phyloP scores from a whole-genome alignment of 1,140 invertebrate species.

The Cydia pomonella region DNA sequence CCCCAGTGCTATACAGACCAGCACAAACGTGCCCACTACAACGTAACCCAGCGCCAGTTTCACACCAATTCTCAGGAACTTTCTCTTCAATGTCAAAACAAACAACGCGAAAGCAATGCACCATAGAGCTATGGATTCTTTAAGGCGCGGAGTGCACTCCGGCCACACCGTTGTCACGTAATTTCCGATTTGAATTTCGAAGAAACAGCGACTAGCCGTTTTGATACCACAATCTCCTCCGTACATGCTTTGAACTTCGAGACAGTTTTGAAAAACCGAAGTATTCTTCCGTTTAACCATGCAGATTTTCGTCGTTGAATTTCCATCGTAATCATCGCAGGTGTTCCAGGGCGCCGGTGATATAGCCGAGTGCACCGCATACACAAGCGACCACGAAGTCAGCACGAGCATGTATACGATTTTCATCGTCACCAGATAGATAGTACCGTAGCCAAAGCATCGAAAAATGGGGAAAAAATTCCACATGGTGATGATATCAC shows the following conservation, averaged over 20 bases:
- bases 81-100: background rate
- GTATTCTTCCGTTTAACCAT: conserved; percentile 18
- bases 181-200: background rate
- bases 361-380: conserved; percentile 58
- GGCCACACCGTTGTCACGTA: background rate
- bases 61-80: background rate
- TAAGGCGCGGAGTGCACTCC: background rate
- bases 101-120: background rate
- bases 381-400: conserved; percentile 68
- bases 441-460: conserved; percentile 56
- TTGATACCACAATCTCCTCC: conserved; percentile 9
- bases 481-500: conserved; percentile 60
- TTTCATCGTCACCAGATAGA: conserved; percentile 59
- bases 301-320: background rate
- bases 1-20: background rate
- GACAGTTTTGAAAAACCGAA: conserved; percentile 13
- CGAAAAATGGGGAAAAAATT: conserved; percentile 67
- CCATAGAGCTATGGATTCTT: background rate
- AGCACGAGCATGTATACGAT: conserved; percentile 56
- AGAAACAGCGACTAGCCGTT: conserved; percentile 10
- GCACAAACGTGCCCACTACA: background rate
- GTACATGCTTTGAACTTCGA: conserved; percentile 11
- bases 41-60: background rate
- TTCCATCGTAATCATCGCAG: conserved; percentile 56
- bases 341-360: conserved; percentile 66